Conservation (phyloP, 2,888 invertebrate species). For the Coleophora deauratella region DNA sequence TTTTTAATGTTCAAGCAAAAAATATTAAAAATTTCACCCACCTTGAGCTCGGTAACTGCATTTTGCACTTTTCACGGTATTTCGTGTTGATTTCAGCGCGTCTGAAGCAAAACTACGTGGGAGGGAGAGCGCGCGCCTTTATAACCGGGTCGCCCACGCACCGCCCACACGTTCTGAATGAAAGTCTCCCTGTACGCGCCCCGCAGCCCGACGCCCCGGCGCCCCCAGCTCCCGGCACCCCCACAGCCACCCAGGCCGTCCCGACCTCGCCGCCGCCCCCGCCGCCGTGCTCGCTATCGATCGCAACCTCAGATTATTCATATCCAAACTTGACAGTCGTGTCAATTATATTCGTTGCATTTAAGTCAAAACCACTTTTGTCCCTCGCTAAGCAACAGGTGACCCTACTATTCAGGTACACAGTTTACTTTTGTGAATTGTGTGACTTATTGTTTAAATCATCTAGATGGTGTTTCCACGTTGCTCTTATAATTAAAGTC, state of each 20-base stretch:
- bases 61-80: constrained; percentile 49
- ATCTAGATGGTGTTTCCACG: too few species aligned
- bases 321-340: constrained; percentile 7
- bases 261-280: constrained; percentile 19
- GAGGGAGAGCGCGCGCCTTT: constrained; percentile 50
- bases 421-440: too few species aligned
- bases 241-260: constrained; percentile 17
- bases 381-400: too few species aligned
- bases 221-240: constrained; percentile 13
- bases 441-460: too few species aligned
- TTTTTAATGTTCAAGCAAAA: too few species aligned
- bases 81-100: constrained; percentile 35
- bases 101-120: constrained; percentile 54
- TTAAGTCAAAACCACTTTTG: too few species aligned
- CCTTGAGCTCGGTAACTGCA: constrained; percentile 51
- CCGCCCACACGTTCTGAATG: constrained; percentile 82
- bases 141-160: constrained; percentile 67
- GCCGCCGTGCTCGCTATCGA: constrained; percentile 52
- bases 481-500: too few species aligned
- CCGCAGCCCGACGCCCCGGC: constrained; percentile 21
- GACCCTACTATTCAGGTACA: too few species aligned
- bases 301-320: constrained; percentile 64
- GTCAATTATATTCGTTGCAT: not conserved
- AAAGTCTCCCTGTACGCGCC: constrained; percentile 47
- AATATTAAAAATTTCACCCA: constrained; percentile 30